A percentile compares a stretch with the other conserved stretches of the same genome.
These are phyloP conservation scores for Eptatretus burgeri DNA, from an alignment of 2,113 vertebrate species.

Conservation along the genomic window DNA sequence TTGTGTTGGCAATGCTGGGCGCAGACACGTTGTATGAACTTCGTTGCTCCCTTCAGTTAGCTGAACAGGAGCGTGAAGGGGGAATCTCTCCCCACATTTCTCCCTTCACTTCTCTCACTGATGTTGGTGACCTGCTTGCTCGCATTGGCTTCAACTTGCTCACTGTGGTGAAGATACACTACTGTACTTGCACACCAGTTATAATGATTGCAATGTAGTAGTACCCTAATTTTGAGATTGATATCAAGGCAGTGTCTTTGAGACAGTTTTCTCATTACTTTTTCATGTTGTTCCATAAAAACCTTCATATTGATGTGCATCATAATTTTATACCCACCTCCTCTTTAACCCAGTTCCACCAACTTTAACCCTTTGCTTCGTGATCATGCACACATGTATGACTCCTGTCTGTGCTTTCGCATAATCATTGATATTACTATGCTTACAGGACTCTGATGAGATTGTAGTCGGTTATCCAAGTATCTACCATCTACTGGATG, in stretches of 20 bases:
- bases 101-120: constrained; percentile 46
- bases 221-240: no score
- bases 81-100: constrained; percentile 62
- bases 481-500: constrained; percentile 54
- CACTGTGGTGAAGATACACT: constrained; percentile 33
- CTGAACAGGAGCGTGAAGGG: constrained; percentile 58
- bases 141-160: constrained; percentile 63
- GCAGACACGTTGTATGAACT: constrained; percentile 66
- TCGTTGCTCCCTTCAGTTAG: constrained; percentile 67
- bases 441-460: constrained; percentile 49
- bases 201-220: no score
- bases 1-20: constrained; percentile 67
- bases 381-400: no score
- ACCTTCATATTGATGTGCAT: no score
- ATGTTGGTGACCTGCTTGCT: constrained; percentile 51
- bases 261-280: no score
- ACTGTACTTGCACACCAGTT: no score
- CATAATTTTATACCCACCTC: no score
- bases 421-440: constrained; percentile 8
- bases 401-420: background rate
- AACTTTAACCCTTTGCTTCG: no score
- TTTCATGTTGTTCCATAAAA: no score
- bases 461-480: constrained; percentile 65
- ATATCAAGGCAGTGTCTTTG: no score
- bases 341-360: no score